phyloP scores from a whole-genome alignment of 2,113 vertebrate genomes.

The Psittacus erithacus region DNA sequence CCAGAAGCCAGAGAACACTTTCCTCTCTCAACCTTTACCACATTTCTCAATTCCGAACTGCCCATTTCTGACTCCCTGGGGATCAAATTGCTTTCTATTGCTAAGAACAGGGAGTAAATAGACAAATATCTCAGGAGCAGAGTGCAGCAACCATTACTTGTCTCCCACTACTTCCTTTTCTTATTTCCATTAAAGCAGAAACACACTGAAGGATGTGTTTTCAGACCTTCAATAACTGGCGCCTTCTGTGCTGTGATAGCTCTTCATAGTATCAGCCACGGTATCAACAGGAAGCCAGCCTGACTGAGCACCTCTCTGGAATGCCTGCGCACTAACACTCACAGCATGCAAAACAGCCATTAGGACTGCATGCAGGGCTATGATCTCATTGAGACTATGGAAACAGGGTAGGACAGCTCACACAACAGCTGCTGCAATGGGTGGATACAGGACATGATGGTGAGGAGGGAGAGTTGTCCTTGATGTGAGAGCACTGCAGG shows the following conservation, averaged over 20 bases:
- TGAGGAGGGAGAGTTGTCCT: background rate
- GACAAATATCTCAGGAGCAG: background rate
- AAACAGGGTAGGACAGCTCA: background rate
- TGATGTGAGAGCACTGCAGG: background rate
- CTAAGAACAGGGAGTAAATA: background rate
- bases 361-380: background rate
- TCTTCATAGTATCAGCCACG: background rate
- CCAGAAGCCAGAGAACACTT: background rate
- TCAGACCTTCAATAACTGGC: background rate
- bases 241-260: background rate
- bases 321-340: too few relatives aligned
- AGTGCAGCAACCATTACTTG: background rate
- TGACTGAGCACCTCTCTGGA: background rate
- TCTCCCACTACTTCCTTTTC: background rate
- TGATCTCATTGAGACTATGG: rapidly evolving
- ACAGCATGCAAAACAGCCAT: background rate
- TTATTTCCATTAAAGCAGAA: background rate
- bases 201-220: background rate
- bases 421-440: background rate
- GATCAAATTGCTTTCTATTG: background rate
- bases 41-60: background rate
- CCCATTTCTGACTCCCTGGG: background rate
- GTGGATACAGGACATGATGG: rapidly evolving
- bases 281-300: background rate
- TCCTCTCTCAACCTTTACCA: background rate